These are phyloP conservation scores for Prionace glauca DNA, from an alignment of 2,797 vertebrate species.

Conservation along the genomic window DNA sequence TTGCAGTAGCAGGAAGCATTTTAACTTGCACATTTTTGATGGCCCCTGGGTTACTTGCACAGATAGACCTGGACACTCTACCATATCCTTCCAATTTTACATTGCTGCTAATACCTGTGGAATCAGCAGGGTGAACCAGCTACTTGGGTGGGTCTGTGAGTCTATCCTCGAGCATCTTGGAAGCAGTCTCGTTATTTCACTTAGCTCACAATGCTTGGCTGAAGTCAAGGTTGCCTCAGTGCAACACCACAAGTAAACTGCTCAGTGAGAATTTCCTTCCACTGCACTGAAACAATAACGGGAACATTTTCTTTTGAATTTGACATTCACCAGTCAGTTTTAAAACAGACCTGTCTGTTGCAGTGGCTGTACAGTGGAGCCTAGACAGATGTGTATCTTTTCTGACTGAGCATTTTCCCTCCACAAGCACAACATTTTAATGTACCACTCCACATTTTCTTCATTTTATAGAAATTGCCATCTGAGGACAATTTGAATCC, in stretches of 20 bases:
- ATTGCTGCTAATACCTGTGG: not conserved
- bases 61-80: not conserved
- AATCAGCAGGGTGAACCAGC: not conserved
- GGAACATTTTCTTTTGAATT: not conserved
- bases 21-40: not conserved
- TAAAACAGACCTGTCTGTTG: not conserved
- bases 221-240: not conserved
- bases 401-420: not conserved
- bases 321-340: not conserved
- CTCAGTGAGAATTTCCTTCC: not conserved
- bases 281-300: not conserved
- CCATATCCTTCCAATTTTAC: not conserved
- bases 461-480: not conserved
- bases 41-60: not conserved
- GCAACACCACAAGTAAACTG: not conserved
- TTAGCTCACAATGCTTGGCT: not conserved
- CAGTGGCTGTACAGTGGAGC: not conserved
- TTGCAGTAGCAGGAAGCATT: not conserved
- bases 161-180: not conserved
- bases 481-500: not conserved
- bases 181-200: not conserved
- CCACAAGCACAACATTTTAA: conserved; percentile 17
- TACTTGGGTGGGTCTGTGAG: not conserved
- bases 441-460: not conserved
- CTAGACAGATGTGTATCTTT: not conserved